Evolutionary conservation across 2,113 vertebrate species (phyloP), one percentile per base, ranked within the genome.

Genomic region (Ophiodon elongatus): DNA sequence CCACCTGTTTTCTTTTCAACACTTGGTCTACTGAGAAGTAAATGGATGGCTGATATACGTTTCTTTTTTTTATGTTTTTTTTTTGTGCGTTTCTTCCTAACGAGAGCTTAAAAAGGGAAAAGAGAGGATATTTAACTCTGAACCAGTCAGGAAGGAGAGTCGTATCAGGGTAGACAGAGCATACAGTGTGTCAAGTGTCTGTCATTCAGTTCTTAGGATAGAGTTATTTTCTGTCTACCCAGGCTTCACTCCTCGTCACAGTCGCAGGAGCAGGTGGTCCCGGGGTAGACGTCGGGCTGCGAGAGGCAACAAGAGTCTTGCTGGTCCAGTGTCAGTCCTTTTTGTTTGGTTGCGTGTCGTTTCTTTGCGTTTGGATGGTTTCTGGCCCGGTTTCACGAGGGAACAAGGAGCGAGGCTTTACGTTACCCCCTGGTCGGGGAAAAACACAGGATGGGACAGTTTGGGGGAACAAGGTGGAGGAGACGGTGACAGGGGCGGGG

Each of bases 181-280:
- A 68, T 47, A 74, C 50, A 62, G 45, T 45, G 10, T 8, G 33
- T 81, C 41, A 47, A 59, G 47, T 29, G 69, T 76, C 37, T n/a
- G 8, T 68, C 33, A 31, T 70, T 80, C 31, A 60, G 57, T 62
- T 85, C 31, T 54, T 54, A 80, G 35, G 79, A 23, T 37, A 15
- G 41, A 56, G 73, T 41, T 39, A 0, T 37, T 56, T 69, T 66
- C n/a, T 33, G 21, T 78, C 39, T 47, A 79, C 62, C 73, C 60
- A 23, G 54, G 63, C 52, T 73, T 80, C 57, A 21, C 52, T 78
- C 57, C 11, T 70, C 0, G 13, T 67, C 68, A 76, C 57, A 66
- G 79, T 86, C 84, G 76, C 78, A 83, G 83, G 74, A 82, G 73
- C 76, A 67, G 77, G 79, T 88, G 77, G 79, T 88, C 85, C 76